Base-by-base conservation (phyloP, 2,113 vertebrate genomes). In the Ranitomeya imitator region DNA sequence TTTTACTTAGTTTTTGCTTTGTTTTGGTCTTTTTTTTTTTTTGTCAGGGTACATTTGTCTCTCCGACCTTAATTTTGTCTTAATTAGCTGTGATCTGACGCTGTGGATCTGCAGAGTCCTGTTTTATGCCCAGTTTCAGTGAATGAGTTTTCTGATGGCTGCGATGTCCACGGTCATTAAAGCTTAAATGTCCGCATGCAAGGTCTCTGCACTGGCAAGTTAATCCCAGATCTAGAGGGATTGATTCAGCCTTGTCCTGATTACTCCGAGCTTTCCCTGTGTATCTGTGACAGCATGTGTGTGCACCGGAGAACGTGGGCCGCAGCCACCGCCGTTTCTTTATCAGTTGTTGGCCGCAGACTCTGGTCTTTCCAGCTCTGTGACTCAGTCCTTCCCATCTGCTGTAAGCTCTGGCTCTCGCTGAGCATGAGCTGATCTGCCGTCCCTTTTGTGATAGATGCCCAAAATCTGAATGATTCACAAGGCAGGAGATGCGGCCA, bases 341-440 rank as follows among this genome's bases (percentile, higher is more conserved):
- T 86, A 79, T 86, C 85, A 31, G 21, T 31, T 79, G 54, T 86
- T 79, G 85, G 74, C 76, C 74, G 21, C 37, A 63, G 59, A 59
- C 8, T 57, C 14, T 71, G 14, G 5, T 79, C 73, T 86, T 61
- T 87, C 63, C 26, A 65, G 63, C 63, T 59, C 12, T 45, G 63
- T 87, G 77, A 87, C 77, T 87, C 86, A 87, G 23, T 26, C 61
- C 19, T 87, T 80, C 45, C 78, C 86, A 80, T 87, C 86, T 71
- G 77, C 74, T 71, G 63, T 52, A 55, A 79, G 69, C 51, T 71
- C 12, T 37, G 52, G 76, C 77, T 86, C 85, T 45, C 8, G 14
- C 77, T 55, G 37, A 67, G 55, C 16, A 69, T 26, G 23, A 37
- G 78, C 63, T 14, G n/a, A 63, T 79, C 76, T 54, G 60, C 16